These are phyloP conservation scores for Cabera pusaria DNA, from an alignment of 2,888 invertebrate genomes.

Conservation along the genomic window DNA sequence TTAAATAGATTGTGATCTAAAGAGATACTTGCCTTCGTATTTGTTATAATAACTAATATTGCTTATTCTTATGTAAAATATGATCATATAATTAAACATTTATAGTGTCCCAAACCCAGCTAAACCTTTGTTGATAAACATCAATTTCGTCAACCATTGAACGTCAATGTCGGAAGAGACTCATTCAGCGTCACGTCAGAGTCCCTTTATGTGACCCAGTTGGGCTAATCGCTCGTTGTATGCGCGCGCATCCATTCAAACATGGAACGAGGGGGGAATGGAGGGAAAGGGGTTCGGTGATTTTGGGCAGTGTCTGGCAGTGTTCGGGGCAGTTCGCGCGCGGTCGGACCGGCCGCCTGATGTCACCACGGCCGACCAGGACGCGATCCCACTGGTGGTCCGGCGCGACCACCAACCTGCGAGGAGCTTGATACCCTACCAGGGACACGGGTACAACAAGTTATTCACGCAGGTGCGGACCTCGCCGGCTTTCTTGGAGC, in stretches of 20 bases:
- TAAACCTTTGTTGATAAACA: conserved; percentile 17
- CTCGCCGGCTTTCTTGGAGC: conserved; percentile 23
- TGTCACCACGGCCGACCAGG: conserved; percentile 77
- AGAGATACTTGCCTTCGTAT: too few species aligned
- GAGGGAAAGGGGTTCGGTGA: conserved; percentile 24
- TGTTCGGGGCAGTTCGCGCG: conserved; percentile 47
- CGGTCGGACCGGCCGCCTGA: conserved; percentile 51
- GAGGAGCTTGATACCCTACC: conserved; percentile 90
- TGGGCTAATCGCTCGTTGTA: conserved; percentile 41
- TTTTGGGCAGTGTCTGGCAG: conserved; percentile 8
- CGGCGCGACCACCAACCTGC: conserved; percentile 69
- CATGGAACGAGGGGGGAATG: conserved; percentile 23
- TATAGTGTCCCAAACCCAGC: too few species aligned
- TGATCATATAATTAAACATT: too few species aligned
- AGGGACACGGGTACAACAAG: conserved; percentile 91
- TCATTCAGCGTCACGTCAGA: conserved; percentile 33
- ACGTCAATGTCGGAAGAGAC: conserved; percentile 15
- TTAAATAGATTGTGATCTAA: too few species aligned
- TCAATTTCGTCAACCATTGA: conserved; percentile 24
- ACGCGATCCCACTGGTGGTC: conserved; percentile 80
- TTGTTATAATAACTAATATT: too few species aligned
- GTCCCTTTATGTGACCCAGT: conserved; percentile 49
- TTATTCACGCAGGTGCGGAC: conserved; percentile 90
- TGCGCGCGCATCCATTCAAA: conserved; percentile 77
- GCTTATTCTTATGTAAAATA: too few species aligned